phyloP scores from a whole-genome alignment of 2,888 invertebrate genomes.

The Brenthis hecate region DNA sequence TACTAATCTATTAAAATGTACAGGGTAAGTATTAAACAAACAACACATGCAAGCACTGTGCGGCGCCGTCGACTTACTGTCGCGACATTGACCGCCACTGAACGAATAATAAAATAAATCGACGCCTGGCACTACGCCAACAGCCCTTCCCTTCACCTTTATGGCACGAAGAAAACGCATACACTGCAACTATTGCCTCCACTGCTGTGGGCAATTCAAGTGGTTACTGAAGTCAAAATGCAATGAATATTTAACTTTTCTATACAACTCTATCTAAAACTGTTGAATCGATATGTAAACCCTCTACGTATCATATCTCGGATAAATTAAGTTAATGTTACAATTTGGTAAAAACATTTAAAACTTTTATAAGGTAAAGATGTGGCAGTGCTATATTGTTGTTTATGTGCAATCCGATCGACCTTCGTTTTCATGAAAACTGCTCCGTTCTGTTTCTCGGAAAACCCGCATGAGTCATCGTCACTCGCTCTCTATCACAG shows the following conservation, averaged over 20 bases:
- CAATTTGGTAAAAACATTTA: background rate
- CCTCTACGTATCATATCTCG: background rate
- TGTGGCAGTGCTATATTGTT: constrained; percentile 19
- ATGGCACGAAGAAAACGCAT: constrained; percentile 32
- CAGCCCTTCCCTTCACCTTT: constrained; percentile 60
- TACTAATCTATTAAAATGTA: constrained; percentile 51
- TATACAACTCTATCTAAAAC: constrained; percentile 1
- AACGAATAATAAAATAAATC: constrained; percentile 79
- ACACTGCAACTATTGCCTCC: constrained; percentile 14
- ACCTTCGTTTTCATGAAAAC: constrained; percentile 79
- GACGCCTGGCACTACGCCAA: constrained; percentile 75
- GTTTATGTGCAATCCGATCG: constrained; percentile 46
- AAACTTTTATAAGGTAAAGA: background rate
- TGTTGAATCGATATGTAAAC: too few relatives aligned
- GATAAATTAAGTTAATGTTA: constrained; percentile 14
- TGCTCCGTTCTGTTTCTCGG: constrained; percentile 71
- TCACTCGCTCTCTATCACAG: constrained; percentile 69
- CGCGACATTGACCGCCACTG: constrained; percentile 80
- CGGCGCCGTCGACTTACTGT: constrained; percentile 61
- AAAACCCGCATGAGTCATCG: constrained; percentile 80
- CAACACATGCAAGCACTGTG: constrained; percentile 66
- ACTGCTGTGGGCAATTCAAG: constrained; percentile 17
- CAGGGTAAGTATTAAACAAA: constrained; percentile 55
- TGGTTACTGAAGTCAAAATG: constrained; percentile 21
- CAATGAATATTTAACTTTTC: constrained; percentile 12